Evolutionary conservation across 2,113 vertebrate genomes (phyloP).

Genomic region (Polyodon spathula): DNA sequence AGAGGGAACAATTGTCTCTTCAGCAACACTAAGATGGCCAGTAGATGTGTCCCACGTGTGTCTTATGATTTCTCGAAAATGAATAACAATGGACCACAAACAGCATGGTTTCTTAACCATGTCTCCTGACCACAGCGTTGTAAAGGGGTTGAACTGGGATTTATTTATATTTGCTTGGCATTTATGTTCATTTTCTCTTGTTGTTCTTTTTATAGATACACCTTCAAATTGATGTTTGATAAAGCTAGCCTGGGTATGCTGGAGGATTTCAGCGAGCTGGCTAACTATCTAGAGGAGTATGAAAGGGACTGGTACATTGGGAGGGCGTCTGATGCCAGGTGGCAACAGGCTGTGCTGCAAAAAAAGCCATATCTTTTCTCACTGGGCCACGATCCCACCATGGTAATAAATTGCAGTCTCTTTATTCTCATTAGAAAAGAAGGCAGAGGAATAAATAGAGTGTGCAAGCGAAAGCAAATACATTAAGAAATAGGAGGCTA

Average conservation of each 20-base stretch:
- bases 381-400: constrained; percentile 79
- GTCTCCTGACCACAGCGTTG: too few species aligned
- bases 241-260: constrained; percentile 84
- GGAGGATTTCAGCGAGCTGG: constrained; percentile 75
- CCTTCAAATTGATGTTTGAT: constrained; percentile 90
- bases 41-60: too few species aligned
- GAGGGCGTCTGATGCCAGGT: constrained; percentile 75
- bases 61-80: too few species aligned
- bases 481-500: too few species aligned
- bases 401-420: constrained; percentile 61
- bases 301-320: constrained; percentile 90
- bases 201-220: constrained; percentile 60
- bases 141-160: too few species aligned
- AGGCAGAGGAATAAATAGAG: too few species aligned
- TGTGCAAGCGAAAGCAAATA: too few species aligned
- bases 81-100: too few species aligned
- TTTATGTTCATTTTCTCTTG: neutral
- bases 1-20: too few species aligned
- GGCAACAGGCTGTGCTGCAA: constrained; percentile 82
- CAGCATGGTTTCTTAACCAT: too few species aligned
- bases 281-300: constrained; percentile 76
- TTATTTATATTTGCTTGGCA: too few species aligned
- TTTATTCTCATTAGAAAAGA: neutral
- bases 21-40: too few species aligned
- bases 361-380: constrained; percentile 92